These are phyloP conservation scores for Poecilia wingei DNA, from an alignment of 2,797 vertebrate species.

Conservation along the genomic window DNA sequence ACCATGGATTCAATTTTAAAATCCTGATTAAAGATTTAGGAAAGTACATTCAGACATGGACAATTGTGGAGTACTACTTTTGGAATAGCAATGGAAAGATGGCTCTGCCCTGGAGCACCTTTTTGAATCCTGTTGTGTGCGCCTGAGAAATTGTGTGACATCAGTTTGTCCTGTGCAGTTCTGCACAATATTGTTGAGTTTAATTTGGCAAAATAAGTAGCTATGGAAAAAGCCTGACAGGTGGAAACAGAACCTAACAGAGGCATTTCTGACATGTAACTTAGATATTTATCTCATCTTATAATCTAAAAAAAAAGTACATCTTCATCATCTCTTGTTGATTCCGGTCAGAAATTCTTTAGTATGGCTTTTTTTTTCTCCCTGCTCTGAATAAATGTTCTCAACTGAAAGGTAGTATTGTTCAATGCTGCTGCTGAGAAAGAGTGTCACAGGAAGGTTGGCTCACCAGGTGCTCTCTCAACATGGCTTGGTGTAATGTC, in stretches of 20 bases:
- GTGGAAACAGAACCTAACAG: background rate
- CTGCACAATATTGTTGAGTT: background rate
- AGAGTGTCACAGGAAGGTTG: conserved; percentile 53
- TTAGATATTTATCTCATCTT: background rate
- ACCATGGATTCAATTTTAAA: no score
- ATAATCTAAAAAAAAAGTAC: background rate
- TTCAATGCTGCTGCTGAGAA: conserved; percentile 6
- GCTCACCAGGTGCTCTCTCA: conserved; percentile 56
- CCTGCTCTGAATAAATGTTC: background rate
- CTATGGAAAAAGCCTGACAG: background rate
- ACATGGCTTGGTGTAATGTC: conserved; percentile 60
- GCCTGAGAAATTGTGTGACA: background rate
- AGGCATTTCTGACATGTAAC: background rate
- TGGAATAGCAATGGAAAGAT: background rate
- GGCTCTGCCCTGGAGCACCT: background rate
- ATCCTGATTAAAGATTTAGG: background rate
- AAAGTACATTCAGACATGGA: background rate
- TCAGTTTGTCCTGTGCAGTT: background rate
- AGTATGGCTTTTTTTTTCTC: background rate
- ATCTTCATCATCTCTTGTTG: background rate
- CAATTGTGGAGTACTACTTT: background rate
- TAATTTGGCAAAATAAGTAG: background rate
- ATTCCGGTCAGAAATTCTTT: background rate
- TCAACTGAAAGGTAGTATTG: background rate
- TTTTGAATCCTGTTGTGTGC: background rate